Evolutionary conservation across 1,140 invertebrate genomes (phyloP).

Genomic region (Episyrphus balteatus): DNA sequence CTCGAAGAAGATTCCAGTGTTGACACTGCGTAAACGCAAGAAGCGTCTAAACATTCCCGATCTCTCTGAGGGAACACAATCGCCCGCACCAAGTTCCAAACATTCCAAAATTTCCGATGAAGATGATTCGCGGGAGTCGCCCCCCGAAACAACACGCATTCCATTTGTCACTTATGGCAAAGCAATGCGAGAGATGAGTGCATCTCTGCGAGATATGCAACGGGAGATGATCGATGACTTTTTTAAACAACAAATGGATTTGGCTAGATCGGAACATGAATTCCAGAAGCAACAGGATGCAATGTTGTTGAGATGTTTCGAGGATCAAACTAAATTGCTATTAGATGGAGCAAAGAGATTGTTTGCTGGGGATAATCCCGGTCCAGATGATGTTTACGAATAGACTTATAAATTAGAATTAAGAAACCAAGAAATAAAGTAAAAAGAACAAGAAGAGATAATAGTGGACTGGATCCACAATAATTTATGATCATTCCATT

Average conservation of each 20-base stretch:
- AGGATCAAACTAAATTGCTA: conserved; percentile 19
- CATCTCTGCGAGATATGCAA: conserved; percentile 19
- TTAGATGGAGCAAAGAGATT: not conserved
- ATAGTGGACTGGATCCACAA: too few relatives aligned
- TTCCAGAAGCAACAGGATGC: conserved; percentile 27
- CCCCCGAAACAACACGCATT: too few relatives aligned
- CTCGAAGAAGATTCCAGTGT: too few relatives aligned
- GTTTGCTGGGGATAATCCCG: not conserved
- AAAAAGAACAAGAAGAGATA: too few relatives aligned
- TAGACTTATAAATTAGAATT: too few relatives aligned
- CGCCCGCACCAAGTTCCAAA: conserved; percentile 1
- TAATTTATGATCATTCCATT: not conserved
- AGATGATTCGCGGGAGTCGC: too few relatives aligned
- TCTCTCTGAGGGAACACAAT: not conserved
- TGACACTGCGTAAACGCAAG: too few relatives aligned
- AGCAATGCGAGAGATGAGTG: conserved; percentile 20
- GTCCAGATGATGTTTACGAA: too few relatives aligned
- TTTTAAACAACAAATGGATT: conserved; percentile 24
- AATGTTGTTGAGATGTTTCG: conserved; percentile 21
- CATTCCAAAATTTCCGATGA: not conserved
- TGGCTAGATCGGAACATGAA: conserved; percentile 23
- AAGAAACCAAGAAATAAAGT: too few relatives aligned
- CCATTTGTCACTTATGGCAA: conserved; percentile 11
- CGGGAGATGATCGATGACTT: conserved; percentile 24
- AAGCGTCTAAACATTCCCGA: too few relatives aligned